Conservation (phyloP, 2,888 invertebrate genomes). For the Andrena flavipes region DNA sequence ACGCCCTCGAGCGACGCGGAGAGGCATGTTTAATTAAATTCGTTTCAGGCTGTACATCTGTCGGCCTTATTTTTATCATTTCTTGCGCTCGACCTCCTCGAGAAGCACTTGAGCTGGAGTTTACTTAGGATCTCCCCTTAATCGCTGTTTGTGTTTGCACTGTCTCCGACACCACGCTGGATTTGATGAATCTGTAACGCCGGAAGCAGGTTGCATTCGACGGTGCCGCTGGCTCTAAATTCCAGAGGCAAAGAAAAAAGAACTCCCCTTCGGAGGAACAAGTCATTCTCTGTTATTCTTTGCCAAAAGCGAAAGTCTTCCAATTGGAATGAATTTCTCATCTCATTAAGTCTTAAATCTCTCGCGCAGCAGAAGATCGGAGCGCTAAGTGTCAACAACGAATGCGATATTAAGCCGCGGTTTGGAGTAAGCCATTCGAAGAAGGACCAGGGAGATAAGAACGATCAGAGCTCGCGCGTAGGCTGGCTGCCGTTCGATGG, state of each 20-base stretch:
- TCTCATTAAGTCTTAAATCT: neutral
- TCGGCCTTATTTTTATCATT: conserved; percentile 62
- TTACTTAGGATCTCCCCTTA: conserved; percentile 69
- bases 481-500: conserved; percentile 45
- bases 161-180: conserved; percentile 31
- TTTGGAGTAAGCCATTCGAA: conserved; percentile 44
- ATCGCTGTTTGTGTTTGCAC: conserved; percentile 70
- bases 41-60: conserved; percentile 58
- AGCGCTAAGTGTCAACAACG: neutral
- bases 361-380: neutral
- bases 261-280: neutral
- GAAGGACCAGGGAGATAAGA: conserved; percentile 53
- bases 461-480: conserved; percentile 45
- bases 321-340: no score
- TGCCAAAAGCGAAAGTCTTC: no score
- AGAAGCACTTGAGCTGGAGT: conserved; percentile 50
- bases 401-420: conserved; percentile 48
- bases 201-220: conserved; percentile 34
- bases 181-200: conserved; percentile 37
- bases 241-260: neutral
- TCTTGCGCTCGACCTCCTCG: conserved; percentile 44
- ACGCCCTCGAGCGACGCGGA: neutral
- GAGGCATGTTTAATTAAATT: conserved; percentile 47
- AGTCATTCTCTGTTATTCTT: no score
- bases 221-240: neutral